Evolutionary conservation across 2,888 invertebrate genomes (phyloP).

Genomic region (Noctua janthe): DNA sequence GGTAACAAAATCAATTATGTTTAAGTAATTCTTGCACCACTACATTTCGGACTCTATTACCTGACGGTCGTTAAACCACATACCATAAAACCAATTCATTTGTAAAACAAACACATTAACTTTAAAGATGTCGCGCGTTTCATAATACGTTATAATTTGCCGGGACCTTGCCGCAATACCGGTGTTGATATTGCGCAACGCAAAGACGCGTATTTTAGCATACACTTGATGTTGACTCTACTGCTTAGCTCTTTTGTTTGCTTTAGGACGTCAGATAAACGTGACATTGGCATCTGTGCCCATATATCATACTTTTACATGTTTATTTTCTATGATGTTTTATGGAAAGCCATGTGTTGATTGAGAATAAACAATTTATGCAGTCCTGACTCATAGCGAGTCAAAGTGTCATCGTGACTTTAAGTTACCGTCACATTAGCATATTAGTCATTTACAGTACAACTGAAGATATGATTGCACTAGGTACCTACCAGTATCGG

Average conservation of each 20-base stretch:
- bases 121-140: conserved; percentile 66
- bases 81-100: conserved; percentile 55
- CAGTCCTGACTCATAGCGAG: conserved; percentile 32
- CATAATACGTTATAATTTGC: conserved; percentile 67
- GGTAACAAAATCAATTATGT: conserved; percentile 25
- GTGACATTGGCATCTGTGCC: conserved; percentile 65
- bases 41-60: conserved; percentile 22
- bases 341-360: conserved; percentile 41
- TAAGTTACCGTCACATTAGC: conserved; percentile 23
- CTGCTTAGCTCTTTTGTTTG: conserved; percentile 59
- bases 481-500: neutral
- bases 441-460: conserved; percentile 30
- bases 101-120: conserved; percentile 64
- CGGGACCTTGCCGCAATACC: conserved; percentile 65
- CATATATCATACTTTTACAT: conserved; percentile 24
- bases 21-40: conserved; percentile 16
- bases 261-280: conserved; percentile 51
- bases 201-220: conserved; percentile 62
- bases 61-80: conserved; percentile 50
- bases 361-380: conserved; percentile 27
- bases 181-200: conserved; percentile 62
- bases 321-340: conserved; percentile 47
- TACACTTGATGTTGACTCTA: conserved; percentile 59
- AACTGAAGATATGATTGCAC: conserved; percentile 2
- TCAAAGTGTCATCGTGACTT: conserved; percentile 25